Evolutionary conservation across 2,113 vertebrate species (phyloP), one percentile per base, ranked within the genome.

Genomic region (Mormyrus iriodes): DNA sequence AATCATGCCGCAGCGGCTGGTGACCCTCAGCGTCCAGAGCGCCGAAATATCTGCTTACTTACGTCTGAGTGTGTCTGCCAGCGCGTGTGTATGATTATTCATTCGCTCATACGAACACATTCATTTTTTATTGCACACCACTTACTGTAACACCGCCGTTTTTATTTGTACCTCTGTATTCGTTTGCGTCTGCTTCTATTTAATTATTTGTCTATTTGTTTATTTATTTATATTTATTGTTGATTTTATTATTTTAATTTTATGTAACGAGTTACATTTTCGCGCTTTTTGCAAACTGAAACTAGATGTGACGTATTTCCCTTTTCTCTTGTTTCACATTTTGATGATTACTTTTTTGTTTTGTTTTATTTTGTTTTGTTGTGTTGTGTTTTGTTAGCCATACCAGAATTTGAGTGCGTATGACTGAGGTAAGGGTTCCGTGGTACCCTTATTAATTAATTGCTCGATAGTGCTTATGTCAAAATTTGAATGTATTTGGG

Each of bases 11-110:
- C 55, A 39, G 86, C 73, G 85, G 44, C 44, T 88, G 31, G 10
- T 88, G 90, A 88, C 61, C 87, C 83, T 82, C 86, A 86, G 49
- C 88, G 58, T 90, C 90, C 87, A 39, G 44, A 76, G 48, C 39
- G 53, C 27, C 61, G 61, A 79, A 51, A 89, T 73, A 53, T 88
- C 58, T 69, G 52, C 27, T 88, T 88, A 51, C 52, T 84, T 88
- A 13, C 58, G 53, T 88, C 46, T 49, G 86, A 58, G 69, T 35
- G 5, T 85, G 65, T 39, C 49, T 55, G 49, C 21, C 51, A 9
- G 73, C 69, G 65, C 4, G 27, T 55, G 49, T 61, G 17, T 49
- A 12, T 88, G 4, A 39, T 73, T 53, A 27, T 51, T 89, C 42
- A 46, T 85, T 65, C 39, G 27, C 51, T 39, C 42, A 89, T 51